These are phyloP conservation scores for Furnarius figulus DNA, from an alignment of 2,113 vertebrate genomes.

Conservation along the genomic window DNA sequence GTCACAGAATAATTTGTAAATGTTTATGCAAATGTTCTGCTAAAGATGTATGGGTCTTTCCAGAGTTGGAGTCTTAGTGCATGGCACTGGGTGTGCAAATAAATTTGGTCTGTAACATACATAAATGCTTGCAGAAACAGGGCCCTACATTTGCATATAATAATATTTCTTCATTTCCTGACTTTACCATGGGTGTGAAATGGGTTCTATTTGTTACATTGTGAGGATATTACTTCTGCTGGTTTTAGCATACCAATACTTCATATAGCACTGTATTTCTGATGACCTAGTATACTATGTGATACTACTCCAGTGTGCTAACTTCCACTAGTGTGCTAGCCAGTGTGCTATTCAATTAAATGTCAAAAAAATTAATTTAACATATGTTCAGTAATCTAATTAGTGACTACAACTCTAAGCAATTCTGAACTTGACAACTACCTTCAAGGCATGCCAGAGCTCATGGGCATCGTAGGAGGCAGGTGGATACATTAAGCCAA, in stretches of 20 bases:
- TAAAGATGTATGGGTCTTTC: background rate
- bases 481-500: conserved; percentile 78
- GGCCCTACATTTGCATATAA: background rate
- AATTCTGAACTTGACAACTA: conserved; percentile 16
- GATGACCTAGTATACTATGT: background rate
- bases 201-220: background rate
- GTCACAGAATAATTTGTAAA: background rate
- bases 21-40: background rate
- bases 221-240: background rate
- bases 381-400: background rate
- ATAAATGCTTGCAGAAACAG: background rate
- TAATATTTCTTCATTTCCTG: background rate
- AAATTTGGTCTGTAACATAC: background rate
- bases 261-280: background rate
- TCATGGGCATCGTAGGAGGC: conserved; percentile 78
- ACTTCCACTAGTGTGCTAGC: background rate
- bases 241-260: background rate
- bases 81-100: background rate
- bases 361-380: background rate
- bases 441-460: conserved; percentile 84
- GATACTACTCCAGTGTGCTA: background rate
- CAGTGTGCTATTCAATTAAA: no score
- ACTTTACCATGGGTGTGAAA: background rate
- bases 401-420: background rate
- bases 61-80: background rate